phyloP scores from a whole-genome alignment of 1,140 invertebrate species.

The Drosophila littoralis region DNA sequence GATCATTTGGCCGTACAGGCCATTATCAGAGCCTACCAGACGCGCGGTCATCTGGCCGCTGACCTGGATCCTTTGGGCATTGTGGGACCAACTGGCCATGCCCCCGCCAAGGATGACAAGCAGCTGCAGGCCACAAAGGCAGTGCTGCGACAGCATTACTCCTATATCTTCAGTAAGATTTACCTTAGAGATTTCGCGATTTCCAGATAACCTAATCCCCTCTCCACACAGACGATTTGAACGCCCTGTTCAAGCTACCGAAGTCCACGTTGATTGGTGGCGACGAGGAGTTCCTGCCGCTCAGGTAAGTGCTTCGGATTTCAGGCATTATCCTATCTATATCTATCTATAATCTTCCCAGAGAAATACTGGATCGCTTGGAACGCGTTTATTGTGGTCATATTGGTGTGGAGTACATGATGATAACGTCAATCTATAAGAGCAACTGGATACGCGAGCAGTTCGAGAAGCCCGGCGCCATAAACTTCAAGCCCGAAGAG shows the following conservation, averaged over 20 bases:
- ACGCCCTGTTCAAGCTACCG: slow-evolving; percentile 65
- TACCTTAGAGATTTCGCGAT: background rate
- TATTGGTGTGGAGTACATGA: slow-evolving; percentile 95
- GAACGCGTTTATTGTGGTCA: slow-evolving; percentile 89
- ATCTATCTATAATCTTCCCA: slow-evolving; percentile 26
- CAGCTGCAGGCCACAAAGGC: slow-evolving; percentile 84
- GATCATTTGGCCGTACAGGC: slow-evolving; percentile 99
- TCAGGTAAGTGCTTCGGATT: slow-evolving; percentile 45
- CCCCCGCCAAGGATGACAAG: slow-evolving; percentile 65
- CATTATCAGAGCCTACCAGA: slow-evolving; percentile 99
- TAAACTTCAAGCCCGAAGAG: slow-evolving; percentile 42
- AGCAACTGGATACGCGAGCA: slow-evolving; percentile 92
- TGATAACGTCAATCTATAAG: slow-evolving; percentile 91
- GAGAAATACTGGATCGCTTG: slow-evolving; percentile 91
- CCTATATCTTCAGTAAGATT: slow-evolving; percentile 60
- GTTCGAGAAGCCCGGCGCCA: slow-evolving; percentile 89
- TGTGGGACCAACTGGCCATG: slow-evolving; percentile 49
- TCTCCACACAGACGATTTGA: slow-evolving; percentile 53
- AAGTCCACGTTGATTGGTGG: slow-evolving; percentile 68
- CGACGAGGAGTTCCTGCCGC: slow-evolving; percentile 53
- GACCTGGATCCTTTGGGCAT: slow-evolving; percentile 96
- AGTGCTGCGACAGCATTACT: slow-evolving; percentile 67
- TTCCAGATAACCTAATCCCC: background rate
- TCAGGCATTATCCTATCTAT: background rate
- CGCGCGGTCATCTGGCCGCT: slow-evolving; percentile 96